These are phyloP conservation scores for Habropoda laboriosa DNA, from an alignment of 1,140 invertebrate genomes.

Conservation along the genomic window DNA sequence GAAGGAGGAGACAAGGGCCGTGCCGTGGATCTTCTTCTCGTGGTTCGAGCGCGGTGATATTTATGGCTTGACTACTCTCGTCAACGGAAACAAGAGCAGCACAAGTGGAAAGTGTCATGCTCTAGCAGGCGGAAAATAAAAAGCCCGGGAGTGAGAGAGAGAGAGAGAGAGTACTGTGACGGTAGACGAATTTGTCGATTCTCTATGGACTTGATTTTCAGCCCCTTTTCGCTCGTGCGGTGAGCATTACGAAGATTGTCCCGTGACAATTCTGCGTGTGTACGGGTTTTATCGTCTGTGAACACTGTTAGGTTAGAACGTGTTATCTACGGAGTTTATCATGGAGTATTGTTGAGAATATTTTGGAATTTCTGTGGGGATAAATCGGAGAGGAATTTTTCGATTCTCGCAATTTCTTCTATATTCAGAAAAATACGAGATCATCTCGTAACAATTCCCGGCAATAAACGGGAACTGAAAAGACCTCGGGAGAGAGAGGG, in stretches of 20 bases:
- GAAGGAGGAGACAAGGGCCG: constrained; percentile 1
- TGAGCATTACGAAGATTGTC: background rate
- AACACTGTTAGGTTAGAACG: no score
- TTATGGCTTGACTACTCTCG: constrained; percentile 52
- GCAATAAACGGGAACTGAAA: no score
- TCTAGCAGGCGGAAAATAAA: constrained; percentile 61
- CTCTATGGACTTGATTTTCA: constrained; percentile 2
- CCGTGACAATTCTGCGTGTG: constrained; percentile 1
- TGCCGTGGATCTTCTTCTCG: background rate
- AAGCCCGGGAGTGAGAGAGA: no score
- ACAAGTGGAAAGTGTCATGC: constrained; percentile 65
- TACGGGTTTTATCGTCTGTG: background rate
- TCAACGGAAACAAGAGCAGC: constrained; percentile 59
- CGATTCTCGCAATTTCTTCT: no score
- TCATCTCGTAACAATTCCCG: background rate
- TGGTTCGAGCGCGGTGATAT: constrained; percentile 52
- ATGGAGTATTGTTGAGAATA: no score
- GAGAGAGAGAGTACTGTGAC: background rate
- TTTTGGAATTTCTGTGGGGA: background rate
- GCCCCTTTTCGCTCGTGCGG: background rate
- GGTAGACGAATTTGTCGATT: constrained; percentile 26
- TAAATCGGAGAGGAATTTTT: background rate
- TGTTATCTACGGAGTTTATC: no score
- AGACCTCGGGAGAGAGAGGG: no score
- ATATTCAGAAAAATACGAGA: no score